Evolutionary conservation across 2,888 invertebrate genomes (phyloP), one percentile per base, ranked within the genome.

Genomic region (Cheilosia vulpina): DNA sequence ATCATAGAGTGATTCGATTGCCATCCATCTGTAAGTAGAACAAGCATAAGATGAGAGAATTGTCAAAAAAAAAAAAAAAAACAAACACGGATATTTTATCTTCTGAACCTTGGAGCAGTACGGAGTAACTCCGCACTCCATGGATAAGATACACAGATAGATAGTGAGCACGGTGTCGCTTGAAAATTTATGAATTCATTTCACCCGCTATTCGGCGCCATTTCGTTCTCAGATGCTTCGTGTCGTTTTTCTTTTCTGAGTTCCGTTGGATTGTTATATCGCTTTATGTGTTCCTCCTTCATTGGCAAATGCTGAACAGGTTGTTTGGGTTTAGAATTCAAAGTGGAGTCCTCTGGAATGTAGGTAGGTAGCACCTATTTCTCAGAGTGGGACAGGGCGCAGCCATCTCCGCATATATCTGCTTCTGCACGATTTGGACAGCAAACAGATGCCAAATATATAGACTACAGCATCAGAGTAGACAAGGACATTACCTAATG

Each of bases 1-100:
- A 90, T 98, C 98, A 91, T 97, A 97, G 1, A 98, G 94, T 1
- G 98, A 97, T 90, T 98, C 98, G 0, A 98, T 97, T 0, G 98
- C 97, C 98, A 98, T 98, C 98, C 98, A 98, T 91, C 98, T 94
- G 91, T 1, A 91, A 79, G 38, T 41, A 82, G 63, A 65, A 77
- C 45, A 77, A 81, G 24, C 38, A 60, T 5, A 41, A 63, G 57
- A 71, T 60, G 27, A 50, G 15, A 17, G 15, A 19, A 60, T 53
- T 66, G 69, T 17, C 15, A 58, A 21, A 43, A 58, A 65, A 72
- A 78, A 58, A 27, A 52, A 68, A 47, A 58, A 73, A 52, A 19
- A 55, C 21, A 41, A 66, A 45, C 60, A 73, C 47, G 15, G 38
- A 77, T 73, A 72, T 69, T 63, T 79, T 73, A 73, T 83, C 57